Percentiles rank a stretch among this genome's conserved stretches.
Evolutionary conservation across 2,888 invertebrate species (phyloP).

Genomic region (Tetragonula carbonaria): DNA sequence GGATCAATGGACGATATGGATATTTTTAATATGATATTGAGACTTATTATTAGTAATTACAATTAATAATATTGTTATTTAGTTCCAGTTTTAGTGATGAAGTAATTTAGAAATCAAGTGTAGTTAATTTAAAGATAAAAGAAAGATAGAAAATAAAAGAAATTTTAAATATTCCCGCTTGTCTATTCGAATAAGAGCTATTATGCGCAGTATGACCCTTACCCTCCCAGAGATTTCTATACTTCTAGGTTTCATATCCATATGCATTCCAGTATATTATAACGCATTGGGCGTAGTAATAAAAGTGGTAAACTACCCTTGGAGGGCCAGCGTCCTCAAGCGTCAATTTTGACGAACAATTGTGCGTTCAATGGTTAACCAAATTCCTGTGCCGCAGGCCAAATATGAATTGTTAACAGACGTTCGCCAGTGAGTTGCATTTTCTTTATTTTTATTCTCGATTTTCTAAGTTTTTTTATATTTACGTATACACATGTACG

Average conservation of each 20-base stretch:
- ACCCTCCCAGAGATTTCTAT: background rate
- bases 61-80: background rate
- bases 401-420: slow-evolving; percentile 77
- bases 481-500: background rate
- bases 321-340: slow-evolving; percentile 53
- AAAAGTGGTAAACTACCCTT: slow-evolving; percentile 41
- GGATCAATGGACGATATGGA: background rate
- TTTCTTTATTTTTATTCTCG: slow-evolving; percentile 15
- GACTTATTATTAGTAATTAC: background rate
- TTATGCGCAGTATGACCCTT: slow-evolving; percentile 13
- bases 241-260: background rate
- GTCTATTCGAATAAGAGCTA: background rate
- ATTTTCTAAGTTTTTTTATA: background rate
- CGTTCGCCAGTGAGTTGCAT: slow-evolving; percentile 74
- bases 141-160: background rate
- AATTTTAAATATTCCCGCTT: slow-evolving; percentile 25
- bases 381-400: slow-evolving; percentile 76
- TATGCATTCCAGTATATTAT: background rate
- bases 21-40: background rate
- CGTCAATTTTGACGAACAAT: slow-evolving; percentile 38
- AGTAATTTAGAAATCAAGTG: background rate
- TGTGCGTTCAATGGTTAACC: slow-evolving; percentile 76
- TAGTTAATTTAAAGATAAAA: background rate
- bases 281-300: slow-evolving; percentile 38
- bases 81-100: background rate